Base-by-base conservation (phyloP, 2,113 vertebrate genomes). In the Pachypanchax playfairii region DNA sequence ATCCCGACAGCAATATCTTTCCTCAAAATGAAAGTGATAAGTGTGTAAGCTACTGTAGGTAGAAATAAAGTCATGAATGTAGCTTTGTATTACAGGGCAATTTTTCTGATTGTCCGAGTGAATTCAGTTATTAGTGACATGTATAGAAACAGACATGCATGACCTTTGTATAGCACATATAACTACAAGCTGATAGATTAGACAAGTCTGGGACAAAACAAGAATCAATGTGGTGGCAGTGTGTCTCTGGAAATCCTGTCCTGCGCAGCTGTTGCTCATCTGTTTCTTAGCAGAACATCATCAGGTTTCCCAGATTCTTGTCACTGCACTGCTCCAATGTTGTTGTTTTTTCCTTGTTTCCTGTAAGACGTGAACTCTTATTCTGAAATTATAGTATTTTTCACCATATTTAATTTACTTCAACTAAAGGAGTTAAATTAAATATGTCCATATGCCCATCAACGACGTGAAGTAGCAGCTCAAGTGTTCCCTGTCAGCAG, bases 1-100 rank as follows among this genome's bases (percentile, higher is more conserved):
- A 72, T 84, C 77, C 58, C 63, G 64, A 71, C 56, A 75, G 76
- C 76, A 86, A 88, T 83, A 87, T 83, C 73, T 65, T 44, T n/a
- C 39, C 52, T 66, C 65, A 81, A 88, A 88, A 85, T 84, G 80
- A 86, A 83, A 83, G 79, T 83, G 79, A 81, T 85, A 84, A 77
- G 75, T 84, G 80, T 84, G 85, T 48, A 77, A 81, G 78, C 69
- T 66, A n/a, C n/a, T n/a, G n/a, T n/a, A 35, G 63, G 68, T 77
- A 61, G 61, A 74, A 84, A 75, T 68, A 73, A 80, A 72, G 70
- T 83, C 79, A 87, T 87, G 83, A 86, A 86, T 88, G 85, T 75
- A 84, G 85, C 85, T 75, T 60, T 9, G 66, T 53, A 58, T 69
- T 73, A 62, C 56, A 38, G 43, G 70, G 58, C 72, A 66, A 76